Base-by-base conservation (phyloP, 2,113 vertebrate genomes). In the Lucifuga dentata region DNA sequence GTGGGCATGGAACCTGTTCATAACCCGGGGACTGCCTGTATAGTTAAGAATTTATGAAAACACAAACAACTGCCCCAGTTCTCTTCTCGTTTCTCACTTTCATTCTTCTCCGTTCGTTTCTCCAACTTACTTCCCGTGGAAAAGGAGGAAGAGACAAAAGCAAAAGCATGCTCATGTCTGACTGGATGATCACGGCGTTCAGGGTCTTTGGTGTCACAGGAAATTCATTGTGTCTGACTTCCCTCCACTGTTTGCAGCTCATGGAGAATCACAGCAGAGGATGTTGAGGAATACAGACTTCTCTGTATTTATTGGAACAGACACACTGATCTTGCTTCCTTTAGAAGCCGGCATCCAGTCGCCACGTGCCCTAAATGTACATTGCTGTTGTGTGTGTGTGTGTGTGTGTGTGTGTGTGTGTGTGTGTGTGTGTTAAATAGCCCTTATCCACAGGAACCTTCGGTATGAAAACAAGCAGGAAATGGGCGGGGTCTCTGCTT, bases 161-260 rank as follows among this genome's bases (percentile, higher is more conserved):
- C 67, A 33, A 69, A 21, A 36, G 45, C 64, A 56, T 69, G 21
- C 19, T 70, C 12, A 15, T 39, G 19, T 51, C 62, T 50, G 38
- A 68, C 10, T 1, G 11, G 29, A 68, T 38, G 26, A 68, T 67
- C 24, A 62, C 69, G 69, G 53, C 45, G 36, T 56, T 55, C 24
- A 5, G 40, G 59, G 74, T 77, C 68, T 58, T 41, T 59, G 36
- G 67, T 76, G 78, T 80, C 69, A 84, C 35, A 68, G 84, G 78
- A 87, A 82, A 66, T 51, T 33, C 78, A 80, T 69, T 82, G 80
- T 80, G 70, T 73, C 48, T 32, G 17, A 69, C 71, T 78, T 76
- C 56, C 39, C 35, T 36, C n/a, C 43, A 16, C 64, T 68, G 72
- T 50, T 64, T 66, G 58, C 29, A 48, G 35, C 58, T 13, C 43